Conservation (phyloP, 1,140 invertebrate genomes). For the Littorina saxatilis region DNA sequence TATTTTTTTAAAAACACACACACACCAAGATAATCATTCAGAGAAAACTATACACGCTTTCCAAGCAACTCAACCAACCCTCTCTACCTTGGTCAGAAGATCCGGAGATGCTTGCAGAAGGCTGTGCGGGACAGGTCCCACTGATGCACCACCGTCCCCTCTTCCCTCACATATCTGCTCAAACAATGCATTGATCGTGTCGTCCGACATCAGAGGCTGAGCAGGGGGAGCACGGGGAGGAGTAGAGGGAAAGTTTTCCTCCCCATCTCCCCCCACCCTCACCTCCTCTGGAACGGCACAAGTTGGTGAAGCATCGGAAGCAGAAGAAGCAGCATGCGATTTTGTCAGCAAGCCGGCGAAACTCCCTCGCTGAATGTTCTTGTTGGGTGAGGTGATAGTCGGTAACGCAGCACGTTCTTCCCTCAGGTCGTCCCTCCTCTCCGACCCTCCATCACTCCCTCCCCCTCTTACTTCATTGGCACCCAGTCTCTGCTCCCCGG, state of each 20-base stretch:
- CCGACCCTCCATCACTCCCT: background rate
- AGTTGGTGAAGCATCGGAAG: background rate
- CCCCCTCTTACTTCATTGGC: background rate
- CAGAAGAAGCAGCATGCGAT: background rate
- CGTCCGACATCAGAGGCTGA: background rate
- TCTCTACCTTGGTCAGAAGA: conserved; percentile 23
- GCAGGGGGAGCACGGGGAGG: background rate
- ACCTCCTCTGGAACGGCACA: no score
- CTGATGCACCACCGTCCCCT: background rate
- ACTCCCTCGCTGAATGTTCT: conserved; percentile 17
- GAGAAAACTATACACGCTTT: no score
- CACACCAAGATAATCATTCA: no score
- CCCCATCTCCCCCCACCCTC: no score
- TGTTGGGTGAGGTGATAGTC: conserved; percentile 3
- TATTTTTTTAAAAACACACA: no score
- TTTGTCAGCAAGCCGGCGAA: background rate
- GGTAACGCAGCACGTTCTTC: background rate
- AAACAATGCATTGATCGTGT: background rate
- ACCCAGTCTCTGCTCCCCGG: background rate
- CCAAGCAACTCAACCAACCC: no score
- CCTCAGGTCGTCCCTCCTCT: background rate
- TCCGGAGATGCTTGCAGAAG: conserved; percentile 25
- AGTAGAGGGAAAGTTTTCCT: no score
- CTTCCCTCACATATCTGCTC: background rate
- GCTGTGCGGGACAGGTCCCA: background rate